Evolutionary conservation across 1,140 invertebrate species (phyloP).

Genomic region (Drosophila baimaii): DNA sequence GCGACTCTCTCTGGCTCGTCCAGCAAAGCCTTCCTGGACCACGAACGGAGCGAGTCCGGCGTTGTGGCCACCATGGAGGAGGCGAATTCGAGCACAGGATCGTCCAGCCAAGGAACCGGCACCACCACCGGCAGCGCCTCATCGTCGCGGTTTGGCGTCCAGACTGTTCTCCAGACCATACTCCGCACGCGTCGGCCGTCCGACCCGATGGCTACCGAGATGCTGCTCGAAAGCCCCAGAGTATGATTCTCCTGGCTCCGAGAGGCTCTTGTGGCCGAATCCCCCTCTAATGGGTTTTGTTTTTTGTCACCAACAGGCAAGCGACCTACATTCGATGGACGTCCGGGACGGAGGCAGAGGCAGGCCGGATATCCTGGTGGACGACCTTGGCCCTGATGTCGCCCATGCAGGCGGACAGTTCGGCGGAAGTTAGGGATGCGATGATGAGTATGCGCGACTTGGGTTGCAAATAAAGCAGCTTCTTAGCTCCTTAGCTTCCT

Average conservation of each 20-base stretch:
- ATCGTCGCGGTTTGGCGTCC: conserved; percentile 47
- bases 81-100: no score
- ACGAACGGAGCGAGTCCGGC: conserved; percentile 14
- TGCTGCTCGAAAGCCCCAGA: conserved; percentile 65
- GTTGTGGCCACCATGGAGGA: not conserved
- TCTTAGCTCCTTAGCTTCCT: no score
- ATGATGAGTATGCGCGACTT: conserved; percentile 73
- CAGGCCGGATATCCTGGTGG: conserved; percentile 56
- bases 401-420: conserved; percentile 30
- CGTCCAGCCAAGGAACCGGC: not conserved
- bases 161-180: conserved; percentile 57
- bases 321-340: conserved; percentile 57
- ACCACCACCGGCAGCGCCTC: conserved; percentile 39
- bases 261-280: no score
- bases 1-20: conserved; percentile 41
- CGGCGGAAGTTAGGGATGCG: conserved; percentile 43
- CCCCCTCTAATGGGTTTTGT: not conserved
- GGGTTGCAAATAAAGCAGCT: conserved; percentile 56
- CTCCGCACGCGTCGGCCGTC: conserved; percentile 41
- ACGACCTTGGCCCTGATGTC: conserved; percentile 37
- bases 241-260: conserved; percentile 5
- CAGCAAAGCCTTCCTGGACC: conserved; percentile 40
- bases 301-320: conserved; percentile 22
- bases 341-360: conserved; percentile 16
- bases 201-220: conserved; percentile 51